These are phyloP conservation scores for Andrena cerasifolii DNA, from an alignment of 1,140 invertebrate species.

Conservation along the genomic window DNA sequence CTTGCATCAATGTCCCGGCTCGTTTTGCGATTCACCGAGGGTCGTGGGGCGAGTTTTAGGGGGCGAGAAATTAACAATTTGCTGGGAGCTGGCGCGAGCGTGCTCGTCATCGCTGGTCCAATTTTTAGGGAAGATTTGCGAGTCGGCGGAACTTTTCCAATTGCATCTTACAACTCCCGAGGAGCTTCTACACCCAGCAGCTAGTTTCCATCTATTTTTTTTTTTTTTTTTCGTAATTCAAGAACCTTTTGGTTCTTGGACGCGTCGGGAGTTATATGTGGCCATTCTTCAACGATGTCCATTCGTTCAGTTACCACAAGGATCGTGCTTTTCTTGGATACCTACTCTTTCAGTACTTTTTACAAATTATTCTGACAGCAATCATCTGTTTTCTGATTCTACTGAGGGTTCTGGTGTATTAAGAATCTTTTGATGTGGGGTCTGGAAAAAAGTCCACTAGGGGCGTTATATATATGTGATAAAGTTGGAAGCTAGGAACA, in stretches of 20 bases:
- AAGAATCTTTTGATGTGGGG: too few relatives aligned
- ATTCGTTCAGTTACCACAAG: background rate
- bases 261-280: background rate
- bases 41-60: background rate
- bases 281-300: background rate
- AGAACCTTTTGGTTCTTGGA: background rate
- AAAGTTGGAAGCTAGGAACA: too few relatives aligned
- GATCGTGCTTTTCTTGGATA: too few relatives aligned
- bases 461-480: too few relatives aligned
- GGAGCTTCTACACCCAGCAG: background rate
- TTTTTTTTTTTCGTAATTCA: constrained; percentile 17
- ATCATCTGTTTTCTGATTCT: too few relatives aligned
- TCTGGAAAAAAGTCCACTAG: too few relatives aligned
- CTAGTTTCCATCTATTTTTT: constrained; percentile 9
- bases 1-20: background rate
- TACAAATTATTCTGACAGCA: too few relatives aligned
- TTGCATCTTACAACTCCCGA: constrained; percentile 56
- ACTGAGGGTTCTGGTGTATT: too few relatives aligned
- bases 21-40: background rate
- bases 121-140: constrained; percentile 58
- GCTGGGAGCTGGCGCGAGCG: background rate
- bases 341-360: too few relatives aligned
- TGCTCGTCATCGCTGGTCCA: constrained; percentile 43
- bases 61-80: constrained; percentile 54
- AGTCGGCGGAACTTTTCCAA: constrained; percentile 56